phyloP scores from a whole-genome alignment of 2,797 vertebrate species.

The Neosilurus hyrtlii region DNA sequence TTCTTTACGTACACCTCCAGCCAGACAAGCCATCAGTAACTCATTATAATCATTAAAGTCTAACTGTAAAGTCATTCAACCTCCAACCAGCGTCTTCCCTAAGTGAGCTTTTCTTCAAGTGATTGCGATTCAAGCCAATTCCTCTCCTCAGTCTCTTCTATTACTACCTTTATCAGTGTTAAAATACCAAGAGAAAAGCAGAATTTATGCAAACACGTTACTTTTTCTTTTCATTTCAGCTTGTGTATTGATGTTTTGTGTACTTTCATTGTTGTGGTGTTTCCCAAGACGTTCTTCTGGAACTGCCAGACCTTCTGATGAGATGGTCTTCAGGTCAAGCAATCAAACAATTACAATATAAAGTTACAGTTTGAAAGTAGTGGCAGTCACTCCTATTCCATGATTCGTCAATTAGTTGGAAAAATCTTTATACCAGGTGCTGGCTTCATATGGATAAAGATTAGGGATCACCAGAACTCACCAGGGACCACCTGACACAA shows the following conservation, averaged over 20 bases:
- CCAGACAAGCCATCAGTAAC: not conserved
- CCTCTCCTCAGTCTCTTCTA: constrained; percentile 36
- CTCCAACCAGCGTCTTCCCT: constrained; percentile 30
- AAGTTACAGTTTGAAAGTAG: too few species aligned
- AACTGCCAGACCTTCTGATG: not conserved
- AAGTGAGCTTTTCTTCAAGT: constrained; percentile 38
- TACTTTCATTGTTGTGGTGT: constrained; percentile 64
- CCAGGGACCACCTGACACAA: too few species aligned
- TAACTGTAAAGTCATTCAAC: not conserved
- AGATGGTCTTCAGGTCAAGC: not conserved
- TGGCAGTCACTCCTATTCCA: not conserved
- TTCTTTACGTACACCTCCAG: not conserved
- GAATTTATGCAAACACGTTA: constrained; percentile 66
- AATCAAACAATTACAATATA: not conserved
- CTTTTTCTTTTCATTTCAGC: constrained; percentile 60
- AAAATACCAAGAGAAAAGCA: constrained; percentile 27
- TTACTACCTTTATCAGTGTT: constrained; percentile 34
- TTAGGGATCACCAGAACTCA: too few species aligned
- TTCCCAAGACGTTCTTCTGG: constrained; percentile 1
- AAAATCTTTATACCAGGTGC: not conserved
- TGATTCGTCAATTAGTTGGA: not conserved
- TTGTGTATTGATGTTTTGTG: constrained; percentile 69
- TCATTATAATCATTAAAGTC: not conserved
- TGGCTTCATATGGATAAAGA: too few species aligned
- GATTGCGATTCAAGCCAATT: constrained; percentile 23